phyloP scores from a whole-genome alignment of 1,140 invertebrate species.

The Bombyx mandarina region DNA sequence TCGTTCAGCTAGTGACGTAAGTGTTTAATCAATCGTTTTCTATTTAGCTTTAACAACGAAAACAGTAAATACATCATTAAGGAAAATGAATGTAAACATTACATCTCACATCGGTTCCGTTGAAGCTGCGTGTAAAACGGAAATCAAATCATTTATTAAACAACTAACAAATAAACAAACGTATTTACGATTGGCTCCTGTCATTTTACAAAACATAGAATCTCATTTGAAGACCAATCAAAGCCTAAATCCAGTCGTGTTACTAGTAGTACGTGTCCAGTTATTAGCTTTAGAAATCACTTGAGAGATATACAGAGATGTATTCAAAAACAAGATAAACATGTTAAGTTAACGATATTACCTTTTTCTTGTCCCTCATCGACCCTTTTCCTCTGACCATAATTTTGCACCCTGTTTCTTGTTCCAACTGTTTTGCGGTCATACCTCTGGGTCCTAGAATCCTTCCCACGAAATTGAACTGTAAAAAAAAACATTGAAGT shows the following conservation, averaged over 20 bases:
- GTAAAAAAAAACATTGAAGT: constrained; percentile 52
- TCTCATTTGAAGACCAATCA: too few relatives aligned
- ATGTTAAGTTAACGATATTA: constrained; percentile 63
- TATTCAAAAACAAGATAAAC: background rate
- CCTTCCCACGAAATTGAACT: constrained; percentile 99
- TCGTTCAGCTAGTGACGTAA: too few relatives aligned
- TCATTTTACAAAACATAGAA: too few relatives aligned
- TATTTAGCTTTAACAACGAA: too few relatives aligned
- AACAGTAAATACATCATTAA: too few relatives aligned
- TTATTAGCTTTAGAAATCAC: too few relatives aligned
- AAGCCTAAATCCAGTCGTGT: too few relatives aligned
- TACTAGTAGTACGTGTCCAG: too few relatives aligned
- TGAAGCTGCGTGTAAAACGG: constrained; percentile 3
- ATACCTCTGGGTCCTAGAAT: constrained; percentile 99
- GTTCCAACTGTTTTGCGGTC: constrained; percentile 99
- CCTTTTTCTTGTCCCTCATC: constrained; percentile 99
- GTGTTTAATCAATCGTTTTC: too few relatives aligned
- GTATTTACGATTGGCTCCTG: too few relatives aligned
- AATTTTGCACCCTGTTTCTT: constrained; percentile 99
- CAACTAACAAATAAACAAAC: too few relatives aligned
- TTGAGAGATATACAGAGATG: too few relatives aligned
- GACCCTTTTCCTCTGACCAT: constrained; percentile 99
- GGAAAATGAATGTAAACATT: background rate
- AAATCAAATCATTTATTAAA: background rate
- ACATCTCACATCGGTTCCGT: background rate